Base-by-base conservation (phyloP, 2,113 vertebrate genomes). In the Sisor rabdophorus region DNA sequence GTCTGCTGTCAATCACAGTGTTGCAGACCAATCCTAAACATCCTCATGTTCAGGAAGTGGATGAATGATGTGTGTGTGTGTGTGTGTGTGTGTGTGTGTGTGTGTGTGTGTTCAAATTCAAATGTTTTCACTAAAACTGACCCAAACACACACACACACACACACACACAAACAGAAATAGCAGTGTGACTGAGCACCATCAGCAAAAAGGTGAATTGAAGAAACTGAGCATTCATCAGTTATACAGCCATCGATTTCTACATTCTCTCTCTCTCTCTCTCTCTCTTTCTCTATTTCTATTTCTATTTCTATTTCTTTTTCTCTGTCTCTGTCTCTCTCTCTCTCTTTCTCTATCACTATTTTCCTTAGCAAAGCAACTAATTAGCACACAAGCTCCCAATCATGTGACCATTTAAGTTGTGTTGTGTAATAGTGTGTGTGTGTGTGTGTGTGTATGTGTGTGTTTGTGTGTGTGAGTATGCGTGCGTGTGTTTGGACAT, bases 371-470 rank as follows among this genome's bases (percentile, higher is more conserved):
- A n/a, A n/a, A n/a, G n/a, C 50, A 44, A 11, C 69, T 48, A 16
- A 73, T 78, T 40, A 78, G 59, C 24, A 48, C 10, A 48, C 24
- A 54, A 63, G 69, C 22, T 22, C 20, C 44, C 48, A 24, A 26
- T 73, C 60, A 78, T 50, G 69, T 78, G 77, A 78, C 60, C 26
- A 22, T 30, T 44, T 6, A 44, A 44, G 40, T 63, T 36, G 22
- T 53, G 63, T 13, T 72, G 77, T 73, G 58, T 78, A 47, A 71
- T 28, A 9, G 19, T 52, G 50, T 55, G 48, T n/a, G n/a, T n/a
- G n/a, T n/a, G n/a, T n/a, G n/a, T n/a, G n/a, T n/a, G n/a, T n/a
- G n/a, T n/a, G n/a, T n/a, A n/a, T n/a, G n/a, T n/a, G n/a, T n/a
- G n/a, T n/a, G n/a, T n/a, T n/a, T n/a, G n/a, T n/a, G n/a, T n/a